These are phyloP conservation scores for Prosapia bicincta DNA, from an alignment of 2,888 invertebrate genomes.

Conservation along the genomic window DNA sequence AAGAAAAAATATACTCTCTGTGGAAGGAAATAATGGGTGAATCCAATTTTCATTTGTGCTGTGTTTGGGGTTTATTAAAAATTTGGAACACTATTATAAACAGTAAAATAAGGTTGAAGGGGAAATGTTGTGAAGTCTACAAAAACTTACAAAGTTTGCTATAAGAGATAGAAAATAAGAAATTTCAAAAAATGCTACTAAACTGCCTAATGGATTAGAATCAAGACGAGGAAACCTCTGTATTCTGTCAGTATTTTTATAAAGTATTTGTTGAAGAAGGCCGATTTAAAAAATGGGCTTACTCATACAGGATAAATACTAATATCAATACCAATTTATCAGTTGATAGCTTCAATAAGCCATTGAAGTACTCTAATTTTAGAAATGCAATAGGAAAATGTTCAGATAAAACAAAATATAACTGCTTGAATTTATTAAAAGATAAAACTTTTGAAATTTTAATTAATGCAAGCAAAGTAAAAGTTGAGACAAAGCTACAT, in stretches of 20 bases:
- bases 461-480: conserved; percentile 40
- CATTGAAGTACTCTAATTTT: conserved; percentile 37
- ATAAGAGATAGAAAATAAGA: not conserved
- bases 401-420: conserved; percentile 35
- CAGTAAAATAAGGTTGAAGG: not conserved
- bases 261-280: conserved; percentile 26
- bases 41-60: conserved; percentile 31
- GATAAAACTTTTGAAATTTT: conserved; percentile 37
- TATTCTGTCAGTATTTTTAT: conserved; percentile 35
- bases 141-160: not conserved
- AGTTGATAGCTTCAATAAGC: conserved; percentile 38
- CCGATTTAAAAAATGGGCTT: conserved; percentile 23
- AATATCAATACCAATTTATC: conserved; percentile 39
- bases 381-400: conserved; percentile 36
- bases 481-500: conserved; percentile 29
- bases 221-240: conserved; percentile 21
- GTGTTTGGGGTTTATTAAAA: conserved; percentile 39
- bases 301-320: conserved; percentile 17
- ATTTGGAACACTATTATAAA: too few relatives aligned
- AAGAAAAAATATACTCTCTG: conserved; percentile 36
- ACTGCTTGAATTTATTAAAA: conserved; percentile 37
- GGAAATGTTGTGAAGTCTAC: not conserved
- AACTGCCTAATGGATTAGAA: not conserved
- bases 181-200: not conserved
- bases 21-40: conserved; percentile 37